Conservation (phyloP, 2,113 vertebrate species). For the Acrocephalus kingi region DNA sequence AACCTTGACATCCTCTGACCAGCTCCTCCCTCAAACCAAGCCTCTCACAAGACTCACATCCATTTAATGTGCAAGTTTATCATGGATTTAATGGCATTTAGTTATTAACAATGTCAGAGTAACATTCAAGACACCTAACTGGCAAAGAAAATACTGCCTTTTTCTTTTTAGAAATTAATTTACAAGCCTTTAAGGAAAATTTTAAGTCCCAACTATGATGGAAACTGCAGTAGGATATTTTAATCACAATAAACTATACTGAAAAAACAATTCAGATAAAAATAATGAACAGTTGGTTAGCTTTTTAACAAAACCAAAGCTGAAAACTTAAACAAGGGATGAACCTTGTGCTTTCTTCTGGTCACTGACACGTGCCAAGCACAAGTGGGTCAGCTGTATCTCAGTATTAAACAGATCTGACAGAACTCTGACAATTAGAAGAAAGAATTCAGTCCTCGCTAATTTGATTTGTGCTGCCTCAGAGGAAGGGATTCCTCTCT, state of each 20-base stretch:
- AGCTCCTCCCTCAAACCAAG: background rate
- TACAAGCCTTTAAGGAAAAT: background rate
- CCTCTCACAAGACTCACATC: background rate
- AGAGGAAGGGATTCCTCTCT: background rate
- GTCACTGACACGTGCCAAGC: background rate
- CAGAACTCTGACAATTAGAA: slow-evolving; percentile 28
- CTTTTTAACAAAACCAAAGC: background rate
- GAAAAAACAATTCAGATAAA: background rate
- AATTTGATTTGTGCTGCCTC: slow-evolving; percentile 49
- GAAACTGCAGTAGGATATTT: background rate
- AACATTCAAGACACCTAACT: background rate
- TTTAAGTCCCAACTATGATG: background rate
- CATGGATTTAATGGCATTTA: background rate
- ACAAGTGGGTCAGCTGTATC: slow-evolving; percentile 13
- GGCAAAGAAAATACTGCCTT: background rate
- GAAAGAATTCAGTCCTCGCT: background rate
- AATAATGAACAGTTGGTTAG: background rate
- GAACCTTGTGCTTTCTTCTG: background rate
- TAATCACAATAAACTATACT: background rate
- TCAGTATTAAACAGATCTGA: slow-evolving; percentile 27
- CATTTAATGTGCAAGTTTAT: background rate
- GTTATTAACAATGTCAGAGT: background rate
- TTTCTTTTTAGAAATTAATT: background rate
- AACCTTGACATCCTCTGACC: background rate
- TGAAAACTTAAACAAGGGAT: background rate